Evolutionary conservation across 2,797 vertebrate genomes (phyloP).

Genomic region (Microcaecilia unicolor): DNA sequence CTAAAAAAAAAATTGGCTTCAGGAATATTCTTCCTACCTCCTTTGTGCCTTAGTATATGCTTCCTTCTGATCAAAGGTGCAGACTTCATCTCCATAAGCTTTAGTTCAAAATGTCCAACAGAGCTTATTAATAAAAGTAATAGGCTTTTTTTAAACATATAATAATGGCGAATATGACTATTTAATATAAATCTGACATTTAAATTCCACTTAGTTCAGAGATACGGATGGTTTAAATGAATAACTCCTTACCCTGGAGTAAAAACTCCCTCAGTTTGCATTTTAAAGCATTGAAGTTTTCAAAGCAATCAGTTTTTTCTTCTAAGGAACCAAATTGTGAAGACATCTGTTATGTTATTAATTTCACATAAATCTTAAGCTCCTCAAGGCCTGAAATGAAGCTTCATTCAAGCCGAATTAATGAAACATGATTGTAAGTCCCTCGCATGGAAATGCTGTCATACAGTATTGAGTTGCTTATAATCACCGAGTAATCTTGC

Average conservation of each 20-base stretch:
- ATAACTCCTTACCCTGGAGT: conserved; percentile 59
- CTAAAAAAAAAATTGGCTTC: conserved; percentile 25
- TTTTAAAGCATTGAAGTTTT: conserved; percentile 72
- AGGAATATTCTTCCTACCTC: conserved; percentile 41
- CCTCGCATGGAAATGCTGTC: conserved; percentile 84
- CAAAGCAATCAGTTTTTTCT: conserved; percentile 68
- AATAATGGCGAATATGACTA: conserved; percentile 67
- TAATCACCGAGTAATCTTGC: conserved; percentile 89
- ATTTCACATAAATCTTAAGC: conserved; percentile 98
- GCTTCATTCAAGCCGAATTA: conserved; percentile 94
- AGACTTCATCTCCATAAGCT: conserved; percentile 39
- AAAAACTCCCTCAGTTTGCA: conserved; percentile 52
- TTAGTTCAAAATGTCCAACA: conserved; percentile 61
- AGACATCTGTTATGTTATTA: conserved; percentile 97
- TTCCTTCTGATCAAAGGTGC: conserved; percentile 45
- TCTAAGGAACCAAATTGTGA: conserved; percentile 75
- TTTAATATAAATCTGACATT: conserved; percentile 84
- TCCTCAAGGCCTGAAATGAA: conserved; percentile 89
- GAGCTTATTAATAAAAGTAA: conserved; percentile 58
- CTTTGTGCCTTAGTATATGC: conserved; percentile 23
- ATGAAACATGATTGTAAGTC: conserved; percentile 97
- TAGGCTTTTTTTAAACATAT: conserved; percentile 61
- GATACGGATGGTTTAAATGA: conserved; percentile 56
- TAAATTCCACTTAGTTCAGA: conserved; percentile 74
- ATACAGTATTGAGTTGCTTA: conserved; percentile 89